A percentile compares a stretch with the other conserved stretches of the same genome.
phyloP scores from a whole-genome alignment of 2,797 vertebrate species.

The Scleropages formosus region DNA sequence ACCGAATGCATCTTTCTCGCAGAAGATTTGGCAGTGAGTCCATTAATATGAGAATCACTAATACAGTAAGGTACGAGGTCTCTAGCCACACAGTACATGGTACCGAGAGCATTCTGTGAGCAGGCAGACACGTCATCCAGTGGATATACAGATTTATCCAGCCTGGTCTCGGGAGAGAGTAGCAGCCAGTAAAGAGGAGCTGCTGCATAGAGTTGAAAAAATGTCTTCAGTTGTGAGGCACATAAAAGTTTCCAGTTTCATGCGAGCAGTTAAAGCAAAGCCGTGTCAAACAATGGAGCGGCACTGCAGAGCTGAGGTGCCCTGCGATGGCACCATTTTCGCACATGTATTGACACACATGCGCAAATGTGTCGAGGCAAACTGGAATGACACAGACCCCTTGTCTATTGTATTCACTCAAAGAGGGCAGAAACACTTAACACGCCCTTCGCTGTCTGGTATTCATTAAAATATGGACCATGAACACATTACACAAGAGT shows the following conservation, averaged over 20 bases:
- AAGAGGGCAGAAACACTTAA: slow-evolving; percentile 43
- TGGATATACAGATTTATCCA: no score
- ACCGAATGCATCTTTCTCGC: no score
- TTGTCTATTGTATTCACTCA: slow-evolving; percentile 46
- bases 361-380: slow-evolving; percentile 33
- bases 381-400: slow-evolving; percentile 36
- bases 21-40: no score
- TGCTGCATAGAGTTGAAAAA: not conserved
- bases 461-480: slow-evolving; percentile 66
- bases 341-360: not conserved
- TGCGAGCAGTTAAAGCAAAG: not conserved
- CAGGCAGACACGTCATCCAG: no score
- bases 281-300: not conserved
- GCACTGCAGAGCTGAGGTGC: not conserved
- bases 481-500: slow-evolving; percentile 58
- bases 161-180: no score
- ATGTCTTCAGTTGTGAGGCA: not conserved
- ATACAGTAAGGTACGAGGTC: no score
- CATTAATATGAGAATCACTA: no score
- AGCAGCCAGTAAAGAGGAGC: no score
- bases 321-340: no score
- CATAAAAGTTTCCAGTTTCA: not conserved
- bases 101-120: no score
- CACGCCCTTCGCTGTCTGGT: slow-evolving; percentile 64
- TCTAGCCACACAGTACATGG: no score